Conservation (phyloP, 2,113 vertebrate genomes). For the Stomatorhinus ivindoensis region DNA sequence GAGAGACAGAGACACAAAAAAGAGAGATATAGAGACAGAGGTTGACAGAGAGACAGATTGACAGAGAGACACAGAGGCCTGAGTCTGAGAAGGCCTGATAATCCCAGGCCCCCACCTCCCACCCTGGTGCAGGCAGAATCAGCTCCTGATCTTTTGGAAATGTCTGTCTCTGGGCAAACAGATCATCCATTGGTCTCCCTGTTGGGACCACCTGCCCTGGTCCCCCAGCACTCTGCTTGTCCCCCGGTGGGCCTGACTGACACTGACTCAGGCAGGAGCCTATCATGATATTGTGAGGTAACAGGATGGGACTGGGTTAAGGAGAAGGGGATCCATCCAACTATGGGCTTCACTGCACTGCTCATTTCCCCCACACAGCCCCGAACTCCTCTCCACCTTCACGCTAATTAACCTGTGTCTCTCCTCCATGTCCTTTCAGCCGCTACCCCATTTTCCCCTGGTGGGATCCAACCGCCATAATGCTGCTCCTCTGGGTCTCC, state of each 20-base stretch:
- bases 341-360: not conserved
- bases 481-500: not conserved
- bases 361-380: not conserved
- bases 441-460: not conserved
- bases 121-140: not conserved
- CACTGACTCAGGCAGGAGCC: not conserved
- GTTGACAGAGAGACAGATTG: not conserved
- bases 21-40: too few relatives aligned
- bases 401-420: not conserved
- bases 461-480: not conserved
- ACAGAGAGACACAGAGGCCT: not conserved
- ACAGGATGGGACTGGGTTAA: not conserved
- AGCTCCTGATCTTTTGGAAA: not conserved
- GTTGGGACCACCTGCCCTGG: not conserved
- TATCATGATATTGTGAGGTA: not conserved
- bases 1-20: too few relatives aligned
- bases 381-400: not conserved
- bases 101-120: not conserved
- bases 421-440: not conserved
- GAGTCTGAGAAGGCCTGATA: not conserved
- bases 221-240: not conserved
- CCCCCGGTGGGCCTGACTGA: not conserved
- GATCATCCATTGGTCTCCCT: not conserved
- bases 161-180: not conserved
- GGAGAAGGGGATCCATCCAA: not conserved